phyloP scores from a whole-genome alignment of 2,888 invertebrate genomes.

The Drosophila rellima region DNA sequence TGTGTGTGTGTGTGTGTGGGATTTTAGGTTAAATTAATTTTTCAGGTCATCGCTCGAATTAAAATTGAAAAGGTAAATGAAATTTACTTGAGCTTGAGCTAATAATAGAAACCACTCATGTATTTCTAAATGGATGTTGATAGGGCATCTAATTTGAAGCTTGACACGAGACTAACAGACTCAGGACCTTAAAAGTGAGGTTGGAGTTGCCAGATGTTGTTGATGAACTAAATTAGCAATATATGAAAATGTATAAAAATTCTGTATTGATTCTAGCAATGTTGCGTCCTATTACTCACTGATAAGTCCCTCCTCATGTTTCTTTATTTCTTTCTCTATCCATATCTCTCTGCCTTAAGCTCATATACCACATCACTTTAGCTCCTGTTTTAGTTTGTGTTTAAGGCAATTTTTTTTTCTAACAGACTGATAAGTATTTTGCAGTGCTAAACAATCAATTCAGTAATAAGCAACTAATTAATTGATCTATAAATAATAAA shows the following conservation, averaged over 20 bases:
- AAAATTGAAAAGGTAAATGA: slow-evolving; percentile 38
- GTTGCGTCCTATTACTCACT: too few relatives aligned
- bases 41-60: slow-evolving; percentile 49
- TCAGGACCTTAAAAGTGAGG: neutral
- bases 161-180: neutral
- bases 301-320: neutral
- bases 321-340: neutral
- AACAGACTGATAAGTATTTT: neutral
- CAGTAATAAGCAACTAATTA: slow-evolving; percentile 55
- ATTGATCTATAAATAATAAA: slow-evolving; percentile 53
- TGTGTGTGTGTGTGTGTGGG: slow-evolving; percentile 12
- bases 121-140: slow-evolving; percentile 12
- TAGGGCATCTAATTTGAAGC: neutral
- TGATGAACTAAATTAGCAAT: neutral
- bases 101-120: slow-evolving; percentile 13
- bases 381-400: neutral
- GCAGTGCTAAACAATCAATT: slow-evolving; percentile 7
- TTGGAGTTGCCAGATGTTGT: neutral
- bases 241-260: neutral
- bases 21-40: slow-evolving; percentile 34
- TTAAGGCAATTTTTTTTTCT: neutral
- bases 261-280: too few relatives aligned
- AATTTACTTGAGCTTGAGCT: slow-evolving; percentile 12
- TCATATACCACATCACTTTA: neutral
- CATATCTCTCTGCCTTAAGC: neutral